phyloP scores from a whole-genome alignment of 2,888 invertebrate species.

The Amphipoea oculea region DNA sequence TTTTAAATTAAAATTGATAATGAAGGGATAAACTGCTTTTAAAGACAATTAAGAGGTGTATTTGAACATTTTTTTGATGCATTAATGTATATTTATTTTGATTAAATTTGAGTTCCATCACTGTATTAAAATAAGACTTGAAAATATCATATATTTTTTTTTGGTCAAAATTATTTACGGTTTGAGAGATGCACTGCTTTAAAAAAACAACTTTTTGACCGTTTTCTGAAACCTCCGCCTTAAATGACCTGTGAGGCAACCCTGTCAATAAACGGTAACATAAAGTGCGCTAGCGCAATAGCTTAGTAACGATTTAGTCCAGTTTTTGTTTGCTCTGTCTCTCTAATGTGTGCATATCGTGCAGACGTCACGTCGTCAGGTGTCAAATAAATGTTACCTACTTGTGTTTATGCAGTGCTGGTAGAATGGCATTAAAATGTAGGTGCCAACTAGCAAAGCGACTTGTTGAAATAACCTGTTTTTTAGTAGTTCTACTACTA shows the following conservation, averaged over 20 bases:
- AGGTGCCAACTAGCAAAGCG: constrained; percentile 29
- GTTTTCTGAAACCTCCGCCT: too few relatives aligned
- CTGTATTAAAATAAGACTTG: too few relatives aligned
- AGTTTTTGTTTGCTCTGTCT: constrained; percentile 65
- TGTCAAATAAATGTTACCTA: constrained; percentile 42
- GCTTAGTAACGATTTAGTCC: constrained; percentile 59
- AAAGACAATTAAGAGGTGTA: too few relatives aligned
- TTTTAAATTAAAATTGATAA: too few relatives aligned
- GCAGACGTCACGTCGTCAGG: constrained; percentile 51
- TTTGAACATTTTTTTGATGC: too few relatives aligned
- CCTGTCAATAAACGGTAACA: constrained; percentile 52
- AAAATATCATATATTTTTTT: too few relatives aligned
- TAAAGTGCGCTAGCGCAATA: constrained; percentile 57
- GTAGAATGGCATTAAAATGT: constrained; percentile 41
- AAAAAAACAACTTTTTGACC: too few relatives aligned
- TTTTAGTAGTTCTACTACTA: constrained; percentile 22
- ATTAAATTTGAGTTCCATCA: too few relatives aligned
- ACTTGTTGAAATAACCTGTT: constrained; percentile 50
- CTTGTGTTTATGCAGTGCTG: constrained; percentile 30
- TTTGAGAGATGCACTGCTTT: too few relatives aligned
- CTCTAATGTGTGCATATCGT: constrained; percentile 58
- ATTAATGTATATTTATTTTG: too few relatives aligned
- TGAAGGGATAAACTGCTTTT: too few relatives aligned
- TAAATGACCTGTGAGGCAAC: constrained; percentile 46
- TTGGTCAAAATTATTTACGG: too few relatives aligned